A percentile compares a stretch with the other conserved stretches of the same genome.
phyloP scores from a whole-genome alignment of 2,888 invertebrate genomes.

The Mesorhabditis belari region DNA sequence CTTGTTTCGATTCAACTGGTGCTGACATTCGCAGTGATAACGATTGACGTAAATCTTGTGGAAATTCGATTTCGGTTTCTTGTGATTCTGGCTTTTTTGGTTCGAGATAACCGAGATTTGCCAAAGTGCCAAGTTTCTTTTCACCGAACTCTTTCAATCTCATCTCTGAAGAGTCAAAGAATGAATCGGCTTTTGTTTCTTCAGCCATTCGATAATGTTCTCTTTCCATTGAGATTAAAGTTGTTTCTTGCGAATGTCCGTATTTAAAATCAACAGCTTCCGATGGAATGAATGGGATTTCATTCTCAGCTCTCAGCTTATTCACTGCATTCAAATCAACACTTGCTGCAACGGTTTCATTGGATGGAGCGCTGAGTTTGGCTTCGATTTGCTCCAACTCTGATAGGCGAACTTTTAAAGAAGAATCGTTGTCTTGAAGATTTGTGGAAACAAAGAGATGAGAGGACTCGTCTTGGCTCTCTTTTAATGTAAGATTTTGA shows the following conservation, averaged over 20 bases:
- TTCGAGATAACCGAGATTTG: not conserved
- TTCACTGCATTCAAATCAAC: not conserved
- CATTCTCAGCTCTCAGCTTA: no score
- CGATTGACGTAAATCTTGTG: not conserved
- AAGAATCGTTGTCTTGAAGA: no score
- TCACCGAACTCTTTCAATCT: not conserved
- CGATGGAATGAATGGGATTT: no score
- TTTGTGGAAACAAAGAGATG: not conserved
- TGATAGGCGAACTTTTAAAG: no score
- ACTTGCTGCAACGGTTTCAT: not conserved
- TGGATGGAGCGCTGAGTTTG: not conserved
- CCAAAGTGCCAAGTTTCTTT: not conserved
- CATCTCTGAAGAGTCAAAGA: not conserved
- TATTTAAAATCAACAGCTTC: not conserved
- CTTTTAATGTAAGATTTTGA: no score
- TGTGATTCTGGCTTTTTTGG: not conserved
- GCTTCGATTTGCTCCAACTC: no score
- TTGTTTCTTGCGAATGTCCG: not conserved
- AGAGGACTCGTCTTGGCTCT: not conserved
- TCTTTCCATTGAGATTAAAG: not conserved
- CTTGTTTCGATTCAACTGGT: not conserved
- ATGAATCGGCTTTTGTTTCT: no score
- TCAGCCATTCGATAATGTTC: not conserved
- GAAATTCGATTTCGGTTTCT: not conserved
- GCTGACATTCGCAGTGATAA: not conserved